Evolutionary conservation across 2,888 invertebrate genomes (phyloP).

Genomic region (Hecatera dysodea): DNA sequence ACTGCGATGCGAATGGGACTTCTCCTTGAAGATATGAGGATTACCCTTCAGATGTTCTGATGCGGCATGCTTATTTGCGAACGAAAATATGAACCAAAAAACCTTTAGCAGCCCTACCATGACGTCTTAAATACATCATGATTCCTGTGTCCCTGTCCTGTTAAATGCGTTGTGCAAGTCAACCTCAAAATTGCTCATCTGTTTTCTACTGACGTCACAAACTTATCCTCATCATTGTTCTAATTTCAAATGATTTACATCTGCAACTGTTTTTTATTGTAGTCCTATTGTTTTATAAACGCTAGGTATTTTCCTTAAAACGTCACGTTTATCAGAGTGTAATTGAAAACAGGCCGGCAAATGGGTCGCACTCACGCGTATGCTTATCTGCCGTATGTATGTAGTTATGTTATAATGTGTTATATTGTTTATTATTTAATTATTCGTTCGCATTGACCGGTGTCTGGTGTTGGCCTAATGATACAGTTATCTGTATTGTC

Average conservation of each 20-base stretch:
- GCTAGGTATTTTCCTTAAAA: constrained; percentile 63
- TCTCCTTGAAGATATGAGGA: no score
- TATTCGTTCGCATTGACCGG: constrained; percentile 46
- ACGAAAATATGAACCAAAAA: no score
- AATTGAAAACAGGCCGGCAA: constrained; percentile 65
- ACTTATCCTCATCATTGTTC: constrained; percentile 29
- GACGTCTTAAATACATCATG: no score
- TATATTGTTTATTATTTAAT: constrained; percentile 58
- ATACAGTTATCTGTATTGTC: constrained; percentile 42
- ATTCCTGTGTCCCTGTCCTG: no score
- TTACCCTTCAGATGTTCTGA: no score
- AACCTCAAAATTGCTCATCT: not conserved
- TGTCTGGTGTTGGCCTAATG: constrained; percentile 44
- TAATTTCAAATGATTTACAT: constrained; percentile 13
- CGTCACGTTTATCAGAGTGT: constrained; percentile 59
- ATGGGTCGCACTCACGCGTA: constrained; percentile 62
- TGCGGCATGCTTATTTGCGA: no score
- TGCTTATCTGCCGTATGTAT: constrained; percentile 48
- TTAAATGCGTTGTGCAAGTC: not conserved
- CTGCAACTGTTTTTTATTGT: constrained; percentile 18
- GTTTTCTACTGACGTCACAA: constrained; percentile 8
- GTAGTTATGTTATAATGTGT: constrained; percentile 10
- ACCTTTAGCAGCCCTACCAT: no score
- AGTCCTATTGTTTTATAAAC: constrained; percentile 39
- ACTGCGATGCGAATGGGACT: no score